Conservation (phyloP, 2,113 vertebrate genomes). For the Neolamprologus ventralis region DNA sequence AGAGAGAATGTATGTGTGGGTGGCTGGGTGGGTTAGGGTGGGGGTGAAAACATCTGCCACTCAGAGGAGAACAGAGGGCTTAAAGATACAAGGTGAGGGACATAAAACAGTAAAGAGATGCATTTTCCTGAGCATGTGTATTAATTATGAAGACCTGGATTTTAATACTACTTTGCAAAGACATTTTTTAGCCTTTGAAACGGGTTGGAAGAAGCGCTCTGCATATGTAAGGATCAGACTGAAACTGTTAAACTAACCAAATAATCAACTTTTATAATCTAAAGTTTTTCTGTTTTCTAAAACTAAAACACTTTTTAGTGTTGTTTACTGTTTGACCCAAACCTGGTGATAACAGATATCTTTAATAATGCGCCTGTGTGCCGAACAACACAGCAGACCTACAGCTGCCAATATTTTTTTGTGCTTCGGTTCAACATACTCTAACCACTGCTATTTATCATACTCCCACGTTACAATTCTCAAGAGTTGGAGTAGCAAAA, state of each 20-base stretch:
- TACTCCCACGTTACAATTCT: constrained; percentile 45
- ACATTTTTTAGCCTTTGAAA: background rate
- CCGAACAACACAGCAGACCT: background rate
- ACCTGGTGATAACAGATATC: background rate
- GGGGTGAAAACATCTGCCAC: constrained; percentile 75
- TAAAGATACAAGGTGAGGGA: constrained; percentile 21
- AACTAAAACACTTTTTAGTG: background rate
- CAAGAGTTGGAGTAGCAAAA: constrained; percentile 37
- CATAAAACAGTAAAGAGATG: background rate
- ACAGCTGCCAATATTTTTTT: constrained; percentile 40
- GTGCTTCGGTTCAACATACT: constrained; percentile 15
- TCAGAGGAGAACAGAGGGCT: constrained; percentile 36
- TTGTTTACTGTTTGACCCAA: background rate
- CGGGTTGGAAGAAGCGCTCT: background rate
- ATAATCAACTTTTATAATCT: background rate
- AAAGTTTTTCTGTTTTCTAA: background rate
- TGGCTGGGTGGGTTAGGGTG: constrained; percentile 8
- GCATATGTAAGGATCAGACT: background rate
- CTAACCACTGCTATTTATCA: constrained; percentile 43
- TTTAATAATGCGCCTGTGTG: constrained; percentile 17
- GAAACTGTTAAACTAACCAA: background rate
- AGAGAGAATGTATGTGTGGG: background rate
- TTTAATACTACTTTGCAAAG: background rate
- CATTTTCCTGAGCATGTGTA: background rate
- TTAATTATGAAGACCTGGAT: background rate